These are phyloP conservation scores for Ctenopoma kingsleyae DNA, from an alignment of 2,797 vertebrate species.

Conservation along the genomic window DNA sequence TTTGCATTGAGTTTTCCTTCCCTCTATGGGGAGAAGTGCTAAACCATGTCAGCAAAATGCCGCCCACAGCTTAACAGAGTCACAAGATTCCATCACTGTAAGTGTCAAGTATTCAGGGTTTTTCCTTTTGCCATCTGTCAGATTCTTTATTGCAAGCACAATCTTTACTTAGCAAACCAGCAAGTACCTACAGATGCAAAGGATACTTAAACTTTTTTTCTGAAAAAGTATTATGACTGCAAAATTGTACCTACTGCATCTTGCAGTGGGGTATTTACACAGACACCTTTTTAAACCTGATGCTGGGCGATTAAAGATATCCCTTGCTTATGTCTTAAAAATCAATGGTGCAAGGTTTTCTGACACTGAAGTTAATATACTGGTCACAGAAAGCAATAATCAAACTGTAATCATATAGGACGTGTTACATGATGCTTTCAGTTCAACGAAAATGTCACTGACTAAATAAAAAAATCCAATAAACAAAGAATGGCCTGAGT, in stretches of 20 bases:
- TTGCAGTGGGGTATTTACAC: background rate
- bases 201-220: background rate
- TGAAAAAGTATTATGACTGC: background rate
- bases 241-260: background rate
- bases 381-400: background rate
- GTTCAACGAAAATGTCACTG: slow-evolving; percentile 28
- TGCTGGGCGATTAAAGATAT: background rate
- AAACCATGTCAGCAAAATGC: too few species aligned
- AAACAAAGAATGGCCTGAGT: slow-evolving; percentile 7
- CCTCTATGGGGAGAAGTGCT: too few species aligned
- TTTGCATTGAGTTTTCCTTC: too few species aligned
- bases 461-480: slow-evolving; percentile 17
- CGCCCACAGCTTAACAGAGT: too few species aligned
- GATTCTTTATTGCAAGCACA: background rate
- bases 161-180: background rate
- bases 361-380: background rate
- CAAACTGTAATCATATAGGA: background rate
- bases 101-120: too few species aligned
- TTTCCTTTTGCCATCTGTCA: too few species aligned
- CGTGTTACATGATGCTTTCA: background rate
- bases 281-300: background rate
- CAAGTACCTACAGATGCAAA: background rate
- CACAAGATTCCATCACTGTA: too few species aligned
- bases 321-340: background rate
- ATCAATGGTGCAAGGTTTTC: background rate